A percentile compares a stretch with the other conserved stretches of the same genome.
These are phyloP conservation scores for Onthophagus taurus DNA, from an alignment of 1,140 invertebrate species.

Conservation along the genomic window DNA sequence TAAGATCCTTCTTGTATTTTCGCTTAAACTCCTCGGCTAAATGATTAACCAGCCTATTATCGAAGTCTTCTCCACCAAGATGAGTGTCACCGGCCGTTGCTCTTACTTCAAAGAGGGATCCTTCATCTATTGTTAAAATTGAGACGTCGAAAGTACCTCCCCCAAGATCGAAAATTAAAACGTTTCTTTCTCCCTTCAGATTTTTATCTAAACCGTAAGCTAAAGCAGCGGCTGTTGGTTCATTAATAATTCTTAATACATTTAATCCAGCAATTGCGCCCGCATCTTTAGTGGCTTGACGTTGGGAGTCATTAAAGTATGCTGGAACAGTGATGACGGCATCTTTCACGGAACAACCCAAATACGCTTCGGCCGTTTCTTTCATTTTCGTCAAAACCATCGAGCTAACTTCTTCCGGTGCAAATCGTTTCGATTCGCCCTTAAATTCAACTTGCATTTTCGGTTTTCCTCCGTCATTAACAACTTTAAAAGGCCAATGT, in stretches of 20 bases:
- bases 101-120: constrained; percentile 56
- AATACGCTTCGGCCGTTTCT: constrained; percentile 48
- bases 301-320: constrained; percentile 63
- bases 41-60: constrained; percentile 64
- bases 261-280: constrained; percentile 53
- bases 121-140: constrained; percentile 63
- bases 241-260: constrained; percentile 66
- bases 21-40: constrained; percentile 43
- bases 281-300: constrained; percentile 60
- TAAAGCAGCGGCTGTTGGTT: constrained; percentile 69
- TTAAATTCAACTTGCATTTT: constrained; percentile 62
- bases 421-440: constrained; percentile 61
- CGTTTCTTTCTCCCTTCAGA: constrained; percentile 57
- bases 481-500: constrained; percentile 58
- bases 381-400: constrained; percentile 56
- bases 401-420: constrained; percentile 65
- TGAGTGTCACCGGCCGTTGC: constrained; percentile 55
- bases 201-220: constrained; percentile 73
- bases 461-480: constrained; percentile 49
- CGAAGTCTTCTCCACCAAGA: constrained; percentile 46
- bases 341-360: constrained; percentile 39
- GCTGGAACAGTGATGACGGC: constrained; percentile 49
- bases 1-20: constrained; percentile 44
- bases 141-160: constrained; percentile 69
- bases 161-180: constrained; percentile 57